These are phyloP conservation scores for Gobius niger DNA, from an alignment of 2,113 vertebrate species.

Conservation along the genomic window DNA sequence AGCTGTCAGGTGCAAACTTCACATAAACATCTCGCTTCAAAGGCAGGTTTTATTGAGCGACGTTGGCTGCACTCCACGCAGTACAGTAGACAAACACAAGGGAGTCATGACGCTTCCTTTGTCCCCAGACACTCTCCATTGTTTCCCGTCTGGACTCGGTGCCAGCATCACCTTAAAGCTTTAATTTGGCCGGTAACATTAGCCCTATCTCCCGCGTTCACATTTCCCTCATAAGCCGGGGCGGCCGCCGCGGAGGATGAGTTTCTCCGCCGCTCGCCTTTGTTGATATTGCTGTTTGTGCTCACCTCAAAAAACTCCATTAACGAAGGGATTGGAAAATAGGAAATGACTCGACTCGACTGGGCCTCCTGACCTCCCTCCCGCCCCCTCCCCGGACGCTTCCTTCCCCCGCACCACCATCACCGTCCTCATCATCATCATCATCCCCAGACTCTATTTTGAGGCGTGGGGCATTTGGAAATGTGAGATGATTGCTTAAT, in stretches of 20 bases:
- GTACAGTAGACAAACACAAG: background rate
- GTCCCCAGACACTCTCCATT: no score
- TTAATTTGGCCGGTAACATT: background rate
- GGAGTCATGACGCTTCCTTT: no score
- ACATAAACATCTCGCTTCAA: background rate
- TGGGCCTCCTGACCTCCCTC: conserved; percentile 34
- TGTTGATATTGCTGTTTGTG: conserved; percentile 9
- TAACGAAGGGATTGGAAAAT: conserved; percentile 45
- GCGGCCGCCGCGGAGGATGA: no score
- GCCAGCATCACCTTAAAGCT: no score
- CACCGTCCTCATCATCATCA: conserved; percentile 23
- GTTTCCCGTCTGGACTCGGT: background rate
- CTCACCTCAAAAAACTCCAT: conserved; percentile 44
- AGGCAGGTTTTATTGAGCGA: background rate
- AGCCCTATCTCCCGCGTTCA: background rate
- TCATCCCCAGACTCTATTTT: conserved; percentile 50
- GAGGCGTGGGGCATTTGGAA: conserved; percentile 28
- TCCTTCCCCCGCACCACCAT: background rate
- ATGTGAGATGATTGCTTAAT: conserved; percentile 65
- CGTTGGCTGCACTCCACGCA: background rate
- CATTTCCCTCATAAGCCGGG: no score
- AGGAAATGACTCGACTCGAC: conserved; percentile 41
- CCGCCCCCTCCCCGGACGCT: conserved; percentile 21
- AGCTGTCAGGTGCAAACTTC: no score
- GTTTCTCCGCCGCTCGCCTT: conserved; percentile 8